Percentiles rank a stretch among this genome's conserved stretches.
phyloP scores from a whole-genome alignment of 2,113 vertebrate genomes.

The Heptranchias perlo region DNA sequence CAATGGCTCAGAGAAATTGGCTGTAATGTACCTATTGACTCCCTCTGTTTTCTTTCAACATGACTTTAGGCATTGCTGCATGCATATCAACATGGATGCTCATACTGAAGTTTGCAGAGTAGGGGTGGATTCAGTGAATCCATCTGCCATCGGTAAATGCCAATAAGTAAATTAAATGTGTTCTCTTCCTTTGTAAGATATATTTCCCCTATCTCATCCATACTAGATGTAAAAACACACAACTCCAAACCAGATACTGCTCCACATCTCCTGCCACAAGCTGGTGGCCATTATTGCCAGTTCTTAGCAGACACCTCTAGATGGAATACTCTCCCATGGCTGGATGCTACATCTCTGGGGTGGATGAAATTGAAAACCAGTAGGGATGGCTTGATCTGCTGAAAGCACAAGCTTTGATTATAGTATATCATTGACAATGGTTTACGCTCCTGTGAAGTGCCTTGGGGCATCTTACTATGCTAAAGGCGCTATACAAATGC shows the following conservation, averaged over 20 bases:
- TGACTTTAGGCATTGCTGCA: not conserved
- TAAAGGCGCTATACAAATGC: not conserved
- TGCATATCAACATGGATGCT: not conserved
- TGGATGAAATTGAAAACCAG: not conserved
- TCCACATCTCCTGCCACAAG: not conserved
- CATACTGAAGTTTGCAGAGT: not conserved
- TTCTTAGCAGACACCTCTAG: not conserved
- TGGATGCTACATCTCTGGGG: not conserved
- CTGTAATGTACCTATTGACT: not conserved
- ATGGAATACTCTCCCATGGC: not conserved
- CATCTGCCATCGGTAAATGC: not conserved
- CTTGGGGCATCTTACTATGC: not conserved
- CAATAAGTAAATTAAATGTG: not conserved
- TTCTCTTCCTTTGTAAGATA: not conserved
- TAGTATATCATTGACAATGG: not conserved
- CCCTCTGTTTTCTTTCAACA: not conserved
- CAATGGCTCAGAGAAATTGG: constrained; percentile 52
- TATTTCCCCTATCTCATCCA: not conserved
- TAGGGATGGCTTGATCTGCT: not conserved
- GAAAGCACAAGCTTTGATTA: not conserved
- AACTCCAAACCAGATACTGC: not conserved
- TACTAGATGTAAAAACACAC: not conserved
- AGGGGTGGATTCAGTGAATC: not conserved
- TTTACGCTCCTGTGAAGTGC: not conserved
- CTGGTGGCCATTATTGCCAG: not conserved